Conservation (phyloP, 1,140 invertebrate genomes). For the Camponotus vicinus region DNA sequence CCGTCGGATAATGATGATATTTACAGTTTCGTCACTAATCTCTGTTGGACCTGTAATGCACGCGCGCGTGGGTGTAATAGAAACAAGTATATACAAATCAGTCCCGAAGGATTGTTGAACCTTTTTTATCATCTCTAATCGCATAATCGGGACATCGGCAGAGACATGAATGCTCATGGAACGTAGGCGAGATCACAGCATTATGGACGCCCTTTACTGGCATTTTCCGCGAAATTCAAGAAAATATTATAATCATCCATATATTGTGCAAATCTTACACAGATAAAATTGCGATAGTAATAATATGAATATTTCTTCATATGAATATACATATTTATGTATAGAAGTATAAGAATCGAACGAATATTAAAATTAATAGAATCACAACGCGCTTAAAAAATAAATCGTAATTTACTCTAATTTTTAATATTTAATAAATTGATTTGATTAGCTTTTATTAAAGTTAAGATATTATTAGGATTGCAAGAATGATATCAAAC, state of each 20-base stretch:
- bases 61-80: slow-evolving; percentile 30
- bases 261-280: neutral
- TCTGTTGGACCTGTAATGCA: neutral
- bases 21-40: slow-evolving; percentile 44
- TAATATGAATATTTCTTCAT: neutral
- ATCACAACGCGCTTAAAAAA: neutral
- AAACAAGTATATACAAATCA: slow-evolving; percentile 16
- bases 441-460: neutral
- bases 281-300: neutral
- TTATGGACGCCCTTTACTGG: neutral
- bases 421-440: neutral
- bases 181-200: slow-evolving; percentile 41
- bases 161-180: neutral
- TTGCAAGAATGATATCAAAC: no score
- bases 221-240: slow-evolving; percentile 14
- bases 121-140: slow-evolving; percentile 48
- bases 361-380: neutral
- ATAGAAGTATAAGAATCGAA: neutral
- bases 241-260: neutral
- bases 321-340: no score
- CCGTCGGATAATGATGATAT: slow-evolving; percentile 35
- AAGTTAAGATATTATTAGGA: neutral
- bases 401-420: neutral
- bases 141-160: neutral
- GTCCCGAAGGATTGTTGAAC: neutral